Evolutionary conservation across 2,888 invertebrate genomes (phyloP).

Genomic region (Diarsia rubi): DNA sequence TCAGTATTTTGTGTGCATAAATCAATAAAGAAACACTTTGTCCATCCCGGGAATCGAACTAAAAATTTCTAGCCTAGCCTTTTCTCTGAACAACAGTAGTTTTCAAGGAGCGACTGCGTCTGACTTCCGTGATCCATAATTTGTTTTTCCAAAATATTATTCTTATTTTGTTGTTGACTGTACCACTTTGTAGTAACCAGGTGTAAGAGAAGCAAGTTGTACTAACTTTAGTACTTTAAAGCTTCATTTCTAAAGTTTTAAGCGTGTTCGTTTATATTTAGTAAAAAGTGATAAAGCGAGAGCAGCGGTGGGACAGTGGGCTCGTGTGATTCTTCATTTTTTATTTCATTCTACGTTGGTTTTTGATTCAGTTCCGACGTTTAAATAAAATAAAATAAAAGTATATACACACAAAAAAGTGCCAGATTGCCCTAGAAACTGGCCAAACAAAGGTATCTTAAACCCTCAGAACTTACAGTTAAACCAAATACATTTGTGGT

Average conservation of each 20-base stretch:
- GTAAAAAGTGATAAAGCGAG: not conserved
- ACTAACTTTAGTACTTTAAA: constrained; percentile 1
- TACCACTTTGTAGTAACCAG: constrained; percentile 14
- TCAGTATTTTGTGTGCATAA: no score
- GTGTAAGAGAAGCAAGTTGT: not conserved
- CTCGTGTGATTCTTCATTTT: not conserved
- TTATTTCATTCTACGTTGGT: not conserved
- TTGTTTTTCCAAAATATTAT: not conserved
- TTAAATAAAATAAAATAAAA: not conserved
- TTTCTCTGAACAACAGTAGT: not conserved
- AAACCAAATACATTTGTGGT: constrained; percentile 55
- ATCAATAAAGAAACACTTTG: not conserved
- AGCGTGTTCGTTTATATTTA: constrained; percentile 11
- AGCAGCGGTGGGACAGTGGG: no score
- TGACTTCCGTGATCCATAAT: not conserved
- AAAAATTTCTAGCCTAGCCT: not conserved
- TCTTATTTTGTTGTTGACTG: not conserved
- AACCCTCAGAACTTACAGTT: constrained; percentile 22
- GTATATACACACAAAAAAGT: no score
- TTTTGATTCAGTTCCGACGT: not conserved
- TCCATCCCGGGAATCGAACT: not conserved
- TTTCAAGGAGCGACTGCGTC: not conserved
- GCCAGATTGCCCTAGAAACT: not conserved
- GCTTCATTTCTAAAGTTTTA: constrained; percentile 7
- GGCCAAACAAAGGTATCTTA: constrained; percentile 13